Evolutionary conservation across 35 echinoderm and acorn worm genomes (phyloP).

Genomic region (Patiria miniata): DNA sequence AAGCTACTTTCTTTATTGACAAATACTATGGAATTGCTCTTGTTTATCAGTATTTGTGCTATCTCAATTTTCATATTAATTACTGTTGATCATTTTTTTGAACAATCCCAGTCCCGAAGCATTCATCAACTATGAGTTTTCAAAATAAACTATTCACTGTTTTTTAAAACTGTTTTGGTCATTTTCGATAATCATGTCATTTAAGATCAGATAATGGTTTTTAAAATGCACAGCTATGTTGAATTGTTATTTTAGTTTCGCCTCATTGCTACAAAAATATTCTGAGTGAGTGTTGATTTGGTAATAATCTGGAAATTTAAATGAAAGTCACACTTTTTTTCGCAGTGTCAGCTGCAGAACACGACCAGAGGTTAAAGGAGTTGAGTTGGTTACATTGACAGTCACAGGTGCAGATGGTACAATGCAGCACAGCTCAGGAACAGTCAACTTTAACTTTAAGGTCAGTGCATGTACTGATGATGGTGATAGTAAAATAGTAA

Average conservation of each 20-base stretch:
- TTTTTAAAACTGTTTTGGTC: background rate
- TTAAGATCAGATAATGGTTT: too few species aligned
- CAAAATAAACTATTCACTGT: background rate
- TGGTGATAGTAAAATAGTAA: background rate
- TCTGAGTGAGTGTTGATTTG: too few species aligned
- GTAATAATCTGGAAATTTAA: background rate
- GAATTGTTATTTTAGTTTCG: background rate
- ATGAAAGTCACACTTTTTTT: background rate
- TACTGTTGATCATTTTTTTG: background rate
- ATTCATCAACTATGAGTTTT: background rate
- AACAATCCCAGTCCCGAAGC: background rate
- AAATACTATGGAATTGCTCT: background rate
- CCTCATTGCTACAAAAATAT: background rate
- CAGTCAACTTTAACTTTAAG: conserved; percentile 29
- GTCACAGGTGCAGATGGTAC: background rate
- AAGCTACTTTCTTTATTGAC: background rate
- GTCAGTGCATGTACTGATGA: too few species aligned
- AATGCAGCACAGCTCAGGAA: conserved; percentile 7
- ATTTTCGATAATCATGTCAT: too few species aligned
- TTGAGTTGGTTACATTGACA: background rate
- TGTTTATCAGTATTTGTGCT: background rate
- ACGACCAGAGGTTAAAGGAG: background rate
- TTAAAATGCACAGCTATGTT: too few species aligned
- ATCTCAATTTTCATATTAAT: background rate
- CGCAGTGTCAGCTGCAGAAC: conserved; percentile 1